Evolutionary conservation across 1,140 invertebrate species (phyloP).

Genomic region (Melanaphis sacchari): DNA sequence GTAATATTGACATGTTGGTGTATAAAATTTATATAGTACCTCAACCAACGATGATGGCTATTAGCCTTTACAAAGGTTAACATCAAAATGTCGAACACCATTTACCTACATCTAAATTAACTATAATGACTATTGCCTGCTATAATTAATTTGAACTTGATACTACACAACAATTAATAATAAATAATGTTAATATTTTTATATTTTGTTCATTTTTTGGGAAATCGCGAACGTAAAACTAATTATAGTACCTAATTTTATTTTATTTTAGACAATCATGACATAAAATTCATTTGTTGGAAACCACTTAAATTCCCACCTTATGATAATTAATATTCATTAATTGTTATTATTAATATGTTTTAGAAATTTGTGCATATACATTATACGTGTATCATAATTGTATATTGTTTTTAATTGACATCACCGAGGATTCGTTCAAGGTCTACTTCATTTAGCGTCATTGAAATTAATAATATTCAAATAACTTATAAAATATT

Average conservation of each 20-base stretch:
- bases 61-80: not conserved
- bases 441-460: slow-evolving; percentile 48
- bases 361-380: not conserved
- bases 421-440: slow-evolving; percentile 10
- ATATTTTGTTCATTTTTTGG: not conserved
- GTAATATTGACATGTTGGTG: not conserved
- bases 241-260: not conserved
- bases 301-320: not conserved
- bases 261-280: not conserved
- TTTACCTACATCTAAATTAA: not conserved
- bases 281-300: not conserved
- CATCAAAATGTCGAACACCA: not conserved
- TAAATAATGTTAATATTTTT: not conserved
- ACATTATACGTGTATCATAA: slow-evolving; percentile 2
- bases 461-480: slow-evolving; percentile 51
- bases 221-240: not conserved
- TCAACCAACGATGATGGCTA: not conserved
- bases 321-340: not conserved
- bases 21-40: not conserved
- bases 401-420: slow-evolving; percentile 40
- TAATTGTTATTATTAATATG: not conserved
- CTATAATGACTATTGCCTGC: not conserved
- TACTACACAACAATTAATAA: too few species aligned
- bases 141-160: not conserved
- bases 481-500: slow-evolving; percentile 20